These are phyloP conservation scores for Triplophysa yarkandensis DNA, from an alignment of 2,797 vertebrate genomes.

Conservation along the genomic window DNA sequence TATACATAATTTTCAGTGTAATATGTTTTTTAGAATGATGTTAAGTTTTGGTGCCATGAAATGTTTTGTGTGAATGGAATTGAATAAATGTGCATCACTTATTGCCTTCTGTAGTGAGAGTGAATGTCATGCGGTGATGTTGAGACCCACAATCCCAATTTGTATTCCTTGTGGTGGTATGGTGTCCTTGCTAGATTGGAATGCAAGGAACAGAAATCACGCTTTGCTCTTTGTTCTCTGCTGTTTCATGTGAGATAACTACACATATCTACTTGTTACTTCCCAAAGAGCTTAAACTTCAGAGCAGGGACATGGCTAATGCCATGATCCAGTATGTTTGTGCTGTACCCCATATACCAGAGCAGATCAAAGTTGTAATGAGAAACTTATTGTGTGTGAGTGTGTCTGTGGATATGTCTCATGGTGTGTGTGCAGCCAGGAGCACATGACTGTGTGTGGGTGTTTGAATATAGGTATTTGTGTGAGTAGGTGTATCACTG, in stretches of 20 bases:
- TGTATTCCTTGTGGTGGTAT: constrained; percentile 44
- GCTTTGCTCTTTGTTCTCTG: constrained; percentile 76
- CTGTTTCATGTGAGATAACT: constrained; percentile 55
- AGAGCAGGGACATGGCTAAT: constrained; percentile 72
- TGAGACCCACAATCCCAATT: constrained; percentile 62
- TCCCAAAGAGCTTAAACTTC: constrained; percentile 75
- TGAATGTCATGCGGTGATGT: constrained; percentile 63
- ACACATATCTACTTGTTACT: constrained; percentile 60
- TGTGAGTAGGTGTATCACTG: constrained; percentile 56
- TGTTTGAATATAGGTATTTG: constrained; percentile 52
- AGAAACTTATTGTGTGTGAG: constrained; percentile 55
- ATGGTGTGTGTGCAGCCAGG: constrained; percentile 67
- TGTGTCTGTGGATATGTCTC: constrained; percentile 44
- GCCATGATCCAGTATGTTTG: constrained; percentile 75
- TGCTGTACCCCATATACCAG: constrained; percentile 73
- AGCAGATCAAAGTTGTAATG: constrained; percentile 67
- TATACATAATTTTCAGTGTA: neutral
- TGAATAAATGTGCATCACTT: neutral
- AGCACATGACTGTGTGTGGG: constrained; percentile 56
- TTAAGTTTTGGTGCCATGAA: constrained; percentile 22
- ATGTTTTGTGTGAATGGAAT: constrained; percentile 6
- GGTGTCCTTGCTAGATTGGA: constrained; percentile 60
- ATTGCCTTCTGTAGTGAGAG: constrained; percentile 3
- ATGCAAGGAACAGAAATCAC: constrained; percentile 74
- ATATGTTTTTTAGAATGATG: neutral